A percentile compares a stretch with the other conserved stretches of the same genome.
Evolutionary conservation across 1,140 invertebrate genomes (phyloP).

Genomic region (Tetraneura akinire): DNA sequence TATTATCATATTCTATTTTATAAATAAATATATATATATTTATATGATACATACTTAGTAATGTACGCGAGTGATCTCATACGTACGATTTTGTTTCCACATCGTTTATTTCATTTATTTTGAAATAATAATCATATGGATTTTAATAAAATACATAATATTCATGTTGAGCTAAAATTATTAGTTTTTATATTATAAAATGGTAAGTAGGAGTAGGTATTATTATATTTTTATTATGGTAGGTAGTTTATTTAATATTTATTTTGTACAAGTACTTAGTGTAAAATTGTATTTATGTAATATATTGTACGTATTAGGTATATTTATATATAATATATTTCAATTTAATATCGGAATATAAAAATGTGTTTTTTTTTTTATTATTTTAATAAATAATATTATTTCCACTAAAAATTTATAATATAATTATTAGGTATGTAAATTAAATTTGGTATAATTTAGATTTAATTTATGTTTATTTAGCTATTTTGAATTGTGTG

Average conservation of each 20-base stretch:
- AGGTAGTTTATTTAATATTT: not conserved
- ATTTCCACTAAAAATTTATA: not conserved
- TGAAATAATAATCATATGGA: not conserved
- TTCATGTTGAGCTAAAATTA: not conserved
- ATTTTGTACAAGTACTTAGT: not conserved
- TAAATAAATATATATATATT: slow-evolving; percentile 19
- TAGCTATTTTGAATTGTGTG: no score
- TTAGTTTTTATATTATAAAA: not conserved
- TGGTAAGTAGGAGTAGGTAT: no score
- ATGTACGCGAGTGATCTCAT: not conserved
- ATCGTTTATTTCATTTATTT: slow-evolving; percentile 26
- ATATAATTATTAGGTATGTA: not conserved
- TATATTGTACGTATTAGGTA: not conserved
- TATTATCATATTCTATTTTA: not conserved
- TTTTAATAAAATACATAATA: slow-evolving; percentile 14
- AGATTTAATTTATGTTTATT: no score
- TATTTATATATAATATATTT: not conserved
- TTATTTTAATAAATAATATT: slow-evolving; percentile 1
- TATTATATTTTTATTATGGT: not conserved
- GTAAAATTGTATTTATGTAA: not conserved
- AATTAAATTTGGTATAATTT: slow-evolving; percentile 16
- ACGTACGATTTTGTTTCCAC: slow-evolving; percentile 19
- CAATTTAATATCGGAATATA: not conserved
- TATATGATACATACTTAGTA: not conserved
- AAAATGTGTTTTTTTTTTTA: not conserved